A percentile compares a stretch with the other conserved stretches of the same genome.
Evolutionary conservation across 2,888 invertebrate species (phyloP).

Genomic region (Nomada fucata): DNA sequence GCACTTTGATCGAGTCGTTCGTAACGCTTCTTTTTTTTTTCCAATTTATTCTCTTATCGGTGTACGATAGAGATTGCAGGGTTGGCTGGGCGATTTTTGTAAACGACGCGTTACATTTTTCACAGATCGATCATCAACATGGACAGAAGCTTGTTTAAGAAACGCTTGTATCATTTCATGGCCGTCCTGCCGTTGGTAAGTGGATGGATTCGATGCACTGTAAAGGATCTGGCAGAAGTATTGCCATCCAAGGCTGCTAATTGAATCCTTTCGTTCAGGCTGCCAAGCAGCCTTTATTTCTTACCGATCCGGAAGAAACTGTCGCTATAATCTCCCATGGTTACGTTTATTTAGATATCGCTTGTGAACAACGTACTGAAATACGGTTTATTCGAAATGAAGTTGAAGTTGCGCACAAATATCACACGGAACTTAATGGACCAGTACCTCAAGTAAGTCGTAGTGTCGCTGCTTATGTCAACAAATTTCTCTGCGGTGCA

Average conservation of each 20-base stretch:
- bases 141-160: slow-evolving; percentile 91
- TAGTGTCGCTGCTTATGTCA: not conserved
- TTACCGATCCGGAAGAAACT: slow-evolving; percentile 34
- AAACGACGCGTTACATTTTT: slow-evolving; percentile 64
- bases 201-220: slow-evolving; percentile 52
- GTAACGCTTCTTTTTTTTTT: slow-evolving; percentile 1
- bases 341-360: slow-evolving; percentile 90
- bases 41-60: not conserved
- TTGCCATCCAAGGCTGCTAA: slow-evolving; percentile 27
- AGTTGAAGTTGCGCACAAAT: slow-evolving; percentile 95
- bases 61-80: too few species aligned
- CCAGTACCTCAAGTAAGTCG: slow-evolving; percentile 93
- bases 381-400: slow-evolving; percentile 97
- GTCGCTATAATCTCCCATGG: slow-evolving; percentile 43
- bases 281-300: slow-evolving; percentile 42
- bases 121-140: slow-evolving; percentile 96
- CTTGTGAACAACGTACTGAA: slow-evolving; percentile 97
- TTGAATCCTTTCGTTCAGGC: slow-evolving; percentile 37
- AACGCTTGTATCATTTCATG: slow-evolving; percentile 91
- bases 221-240: not conserved
- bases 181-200: slow-evolving; percentile 94
- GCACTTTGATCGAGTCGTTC: slow-evolving; percentile 96
- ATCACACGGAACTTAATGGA: slow-evolving; percentile 94
- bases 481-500: too few species aligned
- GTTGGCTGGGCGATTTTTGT: not conserved